Evolutionary conservation across 2,113 vertebrate genomes (phyloP), one percentile per base, ranked within the genome.

Genomic region (Spea bombifrons): DNA sequence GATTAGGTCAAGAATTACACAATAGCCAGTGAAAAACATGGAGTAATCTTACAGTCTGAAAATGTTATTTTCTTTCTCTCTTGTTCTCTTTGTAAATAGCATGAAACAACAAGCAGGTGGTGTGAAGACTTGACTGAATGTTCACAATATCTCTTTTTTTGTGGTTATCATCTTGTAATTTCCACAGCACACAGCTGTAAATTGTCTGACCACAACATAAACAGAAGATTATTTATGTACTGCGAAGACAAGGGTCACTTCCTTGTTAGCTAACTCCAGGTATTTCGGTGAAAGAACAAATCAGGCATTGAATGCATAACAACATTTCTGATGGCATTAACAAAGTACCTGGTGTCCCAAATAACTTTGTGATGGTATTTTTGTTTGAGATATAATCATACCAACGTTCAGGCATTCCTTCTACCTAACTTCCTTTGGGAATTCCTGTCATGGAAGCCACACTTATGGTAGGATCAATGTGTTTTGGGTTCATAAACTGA

Each of bases 91-190:
- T 17, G 66, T 44, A 73, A 80, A 45, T 8, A 67, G 10, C 5
- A 81, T 78, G 53, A 81, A 73, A 45, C 72, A 77, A 13, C 3
- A 3, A 13, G 7, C 7, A 61, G 57, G 57, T 61, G 57, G 57
- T 13, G 57, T 13, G 15, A 61, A n/a, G 4, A 5, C 57, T n/a
- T 13, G 10, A 30, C 15, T 13, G 57, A 12, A 15, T 61, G 3
- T 13, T 10, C 8, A 61, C 57, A 61, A 61, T 61, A 61, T 15
- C 13, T 61, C 57, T 13, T 12, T 30, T 30, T 61, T 61, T 61
- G 57, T 61, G 57, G 57, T 61, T 61, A n/a, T 61, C 10, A 5
- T 61, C 57, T 61, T 12, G 57, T 61, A 9, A 61, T 61, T 61
- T 61, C 4, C 15, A 10, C 57, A 61, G 8, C 4, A 1, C 15